Base-by-base conservation (phyloP, 1,140 invertebrate genomes). In the Bradynema listronoti region DNA sequence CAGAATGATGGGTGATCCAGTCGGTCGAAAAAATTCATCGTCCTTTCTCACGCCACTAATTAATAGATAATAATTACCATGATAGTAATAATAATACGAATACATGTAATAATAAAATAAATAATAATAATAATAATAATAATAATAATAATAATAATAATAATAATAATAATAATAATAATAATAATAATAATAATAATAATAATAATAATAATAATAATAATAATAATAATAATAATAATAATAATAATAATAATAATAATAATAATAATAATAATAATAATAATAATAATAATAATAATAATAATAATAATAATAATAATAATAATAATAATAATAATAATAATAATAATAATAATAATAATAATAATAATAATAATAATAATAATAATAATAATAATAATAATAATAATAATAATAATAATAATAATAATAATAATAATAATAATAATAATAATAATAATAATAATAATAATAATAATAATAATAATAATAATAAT, bases 211-310 rank as follows among this genome's bases (percentile, higher is more conserved):
- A 87, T 39, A 69, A n/a, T 16, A n/a, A 7, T 46, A 63, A 6
- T 24, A 32, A 51, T 11, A 41, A 5, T n/a, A 30, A 36, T n/a
- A 14, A 3, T 71, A 25, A 30, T 63, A 53, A 11, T 7, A 49
- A 14, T 46, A 14, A 56, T 58, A 91, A 97, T 80, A 96, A 92
- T 92, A 60, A 80, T 68, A 72, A 83, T 49, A 80, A 86, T 60
- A 90, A 90, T 39, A 88, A 87, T 63, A 90, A 97, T 16, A 96
- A 91, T 24, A 83, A 82, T 1, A 84, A 96, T 36, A 95, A 95
- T 80, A 87, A 95, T 82, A 91, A 96, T 83, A 88, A 87, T 39
- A 69, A n/a, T 16, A n/a, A 7, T 46, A 63, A 6, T 24, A 32
- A 51, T 11, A 41, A 5, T n/a, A 30, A 36, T n/a, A 14, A 3